Evolutionary conservation across 2,888 invertebrate genomes (phyloP).

Genomic region (Panzeria rudis): DNA sequence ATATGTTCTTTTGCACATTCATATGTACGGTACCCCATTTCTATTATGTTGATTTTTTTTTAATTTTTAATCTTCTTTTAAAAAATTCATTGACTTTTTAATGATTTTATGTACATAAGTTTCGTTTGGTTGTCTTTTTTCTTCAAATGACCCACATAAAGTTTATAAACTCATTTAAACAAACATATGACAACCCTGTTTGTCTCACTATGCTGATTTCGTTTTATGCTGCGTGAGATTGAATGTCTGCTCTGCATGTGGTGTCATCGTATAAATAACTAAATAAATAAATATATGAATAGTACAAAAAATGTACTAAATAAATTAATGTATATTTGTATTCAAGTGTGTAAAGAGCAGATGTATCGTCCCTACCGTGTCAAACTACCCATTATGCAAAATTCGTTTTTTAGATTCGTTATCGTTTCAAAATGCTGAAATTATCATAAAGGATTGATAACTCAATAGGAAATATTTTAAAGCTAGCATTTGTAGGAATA

Average conservation of each 20-base stretch:
- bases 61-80: constrained; percentile 61
- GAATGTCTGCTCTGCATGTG: constrained; percentile 37
- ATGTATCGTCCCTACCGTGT: no score
- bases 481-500: no score
- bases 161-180: constrained; percentile 63
- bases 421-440: no score
- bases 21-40: not conserved
- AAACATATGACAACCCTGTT: constrained; percentile 36
- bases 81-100: constrained; percentile 65
- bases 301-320: constrained; percentile 3
- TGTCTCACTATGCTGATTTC: constrained; percentile 3
- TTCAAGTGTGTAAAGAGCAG: no score
- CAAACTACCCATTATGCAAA: no score
- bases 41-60: constrained; percentile 3
- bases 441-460: no score
- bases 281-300: constrained; percentile 2
- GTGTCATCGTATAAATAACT: constrained; percentile 52
- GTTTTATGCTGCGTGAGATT: constrained; percentile 27
- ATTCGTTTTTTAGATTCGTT: no score
- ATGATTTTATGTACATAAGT: constrained; percentile 57
- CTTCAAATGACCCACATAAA: constrained; percentile 70
- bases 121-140: constrained; percentile 37
- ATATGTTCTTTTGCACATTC: constrained; percentile 34
- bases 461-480: no score
- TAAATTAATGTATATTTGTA: not conserved